These are phyloP conservation scores for Lithobates pipiens DNA, from an alignment of 2,797 vertebrate species.

Conservation along the genomic window DNA sequence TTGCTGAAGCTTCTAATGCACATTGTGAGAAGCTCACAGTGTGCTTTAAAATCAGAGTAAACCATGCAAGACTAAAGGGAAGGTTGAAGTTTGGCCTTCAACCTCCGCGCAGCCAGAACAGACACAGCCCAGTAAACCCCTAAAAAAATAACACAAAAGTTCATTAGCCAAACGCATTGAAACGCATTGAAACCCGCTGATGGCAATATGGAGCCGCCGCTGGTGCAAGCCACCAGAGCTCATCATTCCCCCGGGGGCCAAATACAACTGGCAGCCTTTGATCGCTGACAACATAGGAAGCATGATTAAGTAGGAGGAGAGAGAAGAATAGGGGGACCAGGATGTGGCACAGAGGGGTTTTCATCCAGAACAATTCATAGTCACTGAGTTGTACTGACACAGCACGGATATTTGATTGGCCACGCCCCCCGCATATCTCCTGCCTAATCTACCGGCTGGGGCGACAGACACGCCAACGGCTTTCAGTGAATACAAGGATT, in stretches of 20 bases:
- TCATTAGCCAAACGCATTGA: neutral
- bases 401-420: constrained; percentile 12
- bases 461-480: neutral
- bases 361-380: constrained; percentile 19
- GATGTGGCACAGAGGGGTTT: neutral
- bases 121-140: neutral
- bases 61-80: no score
- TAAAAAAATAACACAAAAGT: neutral
- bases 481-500: neutral
- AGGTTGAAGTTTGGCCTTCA: no score
- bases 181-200: neutral
- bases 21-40: no score
- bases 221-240: neutral
- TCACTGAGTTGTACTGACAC: constrained; percentile 32
- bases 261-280: neutral
- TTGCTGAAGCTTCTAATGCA: no score
- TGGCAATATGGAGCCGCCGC: neutral
- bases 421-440: constrained; percentile 24
- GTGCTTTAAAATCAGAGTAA: no score
- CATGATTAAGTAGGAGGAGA: constrained; percentile 17
- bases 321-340: constrained; percentile 27
- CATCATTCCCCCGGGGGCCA: neutral
- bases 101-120: no score
- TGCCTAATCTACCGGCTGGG: constrained; percentile 31
- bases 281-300: constrained; percentile 13